These are phyloP conservation scores for Pachyseris speciosa DNA, from an alignment of 64 coral and sea anemone genomes.

Conservation along the genomic window DNA sequence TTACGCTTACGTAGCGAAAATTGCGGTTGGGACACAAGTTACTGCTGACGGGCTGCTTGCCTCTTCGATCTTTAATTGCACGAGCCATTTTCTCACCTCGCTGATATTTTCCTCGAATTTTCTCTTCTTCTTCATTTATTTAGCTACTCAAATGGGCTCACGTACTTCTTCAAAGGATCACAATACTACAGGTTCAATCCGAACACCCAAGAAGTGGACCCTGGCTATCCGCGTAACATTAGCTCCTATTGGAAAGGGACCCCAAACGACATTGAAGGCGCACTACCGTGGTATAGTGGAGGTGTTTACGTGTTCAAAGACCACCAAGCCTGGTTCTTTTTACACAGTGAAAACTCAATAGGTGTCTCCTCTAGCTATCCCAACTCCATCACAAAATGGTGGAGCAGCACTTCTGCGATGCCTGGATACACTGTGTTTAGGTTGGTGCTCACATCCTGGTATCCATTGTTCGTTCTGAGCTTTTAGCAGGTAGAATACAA, in stretches of 20 bases:
- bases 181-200: slow-evolving; percentile 84
- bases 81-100: too few relatives aligned
- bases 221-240: slow-evolving; percentile 66
- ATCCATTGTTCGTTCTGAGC: background rate
- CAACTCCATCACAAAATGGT: slow-evolving; percentile 70
- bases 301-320: slow-evolving; percentile 95
- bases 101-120: background rate
- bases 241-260: slow-evolving; percentile 78
- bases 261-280: slow-evolving; percentile 74
- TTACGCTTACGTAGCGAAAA: too few relatives aligned
- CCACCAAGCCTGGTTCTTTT: slow-evolving; percentile 77
- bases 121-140: background rate
- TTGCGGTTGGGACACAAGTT: too few relatives aligned
- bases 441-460: background rate
- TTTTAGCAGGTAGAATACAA: too few relatives aligned
- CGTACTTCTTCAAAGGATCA: slow-evolving; percentile 93
- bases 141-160: slow-evolving; percentile 81
- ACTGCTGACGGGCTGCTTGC: too few relatives aligned
- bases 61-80: too few relatives aligned
- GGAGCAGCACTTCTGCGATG: slow-evolving; percentile 35
- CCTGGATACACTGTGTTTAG: slow-evolving; percentile 74
- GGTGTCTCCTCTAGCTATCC: slow-evolving; percentile 76
- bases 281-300: slow-evolving; percentile 90
- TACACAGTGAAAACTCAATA: slow-evolving; percentile 31
- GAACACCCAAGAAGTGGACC: slow-evolving; percentile 30